Evolutionary conservation across 2,888 invertebrate species (phyloP), one percentile per base, ranked within the genome.

Genomic region (Tetranychus piercei): DNA sequence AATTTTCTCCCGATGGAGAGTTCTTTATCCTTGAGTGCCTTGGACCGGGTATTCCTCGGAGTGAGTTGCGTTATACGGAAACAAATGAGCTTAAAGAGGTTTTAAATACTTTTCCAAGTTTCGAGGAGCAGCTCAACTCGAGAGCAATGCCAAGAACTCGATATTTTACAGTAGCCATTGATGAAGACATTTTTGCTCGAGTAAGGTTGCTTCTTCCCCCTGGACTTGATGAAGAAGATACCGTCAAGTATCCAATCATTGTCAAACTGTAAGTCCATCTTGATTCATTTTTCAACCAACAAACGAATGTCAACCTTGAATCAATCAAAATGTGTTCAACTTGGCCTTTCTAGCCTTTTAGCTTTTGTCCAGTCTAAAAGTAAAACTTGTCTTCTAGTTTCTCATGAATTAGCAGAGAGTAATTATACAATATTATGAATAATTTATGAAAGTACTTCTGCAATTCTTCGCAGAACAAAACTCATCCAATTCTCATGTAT

Each of bases 11-110:
- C 8, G 87, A 87, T 0, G 86, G 87, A 6, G 86, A 88, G 34
- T 91, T 89, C 84, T 93, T 90, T 81, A 88, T 94, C 70, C 84
- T 94, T 79, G 91, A 92, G 82, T 96, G 96, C 82, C 85, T 92
- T 74, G 96, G 96, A 0, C 95, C 95, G 0, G 89, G 89, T 0
- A 88, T 95, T 72, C 95, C 96, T 0, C 88, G 87, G 8, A 88
- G 88, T 76, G 86, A 87, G 72, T 85, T 93, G 77, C 64, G 78
- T 77, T 43, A 77, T 75, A 74, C 77, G 77, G 74, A 88, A 23
- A 91, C 89, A 84, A 92, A 90, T 81, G 88, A 77, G 76, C n/a
- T 76, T 18, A 81, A 80, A 4, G 74, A 76, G 6, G 76, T 79
- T 18, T 75, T 94, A 79, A 92, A 94, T 83, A 91, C 92, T 80